phyloP scores from a whole-genome alignment of 2,797 vertebrate species.

The Enteromius mattozi region DNA sequence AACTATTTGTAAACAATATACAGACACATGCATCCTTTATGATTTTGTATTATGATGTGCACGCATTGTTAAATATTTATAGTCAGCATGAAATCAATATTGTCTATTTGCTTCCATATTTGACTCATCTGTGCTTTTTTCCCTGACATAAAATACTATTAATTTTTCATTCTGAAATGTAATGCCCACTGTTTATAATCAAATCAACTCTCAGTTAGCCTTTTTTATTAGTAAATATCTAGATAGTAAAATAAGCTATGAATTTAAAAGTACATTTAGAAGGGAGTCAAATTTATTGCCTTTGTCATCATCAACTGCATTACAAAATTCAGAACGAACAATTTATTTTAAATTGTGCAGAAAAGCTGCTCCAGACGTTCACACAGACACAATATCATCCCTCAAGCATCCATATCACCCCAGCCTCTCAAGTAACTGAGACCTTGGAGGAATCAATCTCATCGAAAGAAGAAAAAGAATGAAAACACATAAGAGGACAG shows the following conservation, averaged over 20 bases:
- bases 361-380: background rate
- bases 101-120: background rate
- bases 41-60: background rate
- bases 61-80: slow-evolving; percentile 7
- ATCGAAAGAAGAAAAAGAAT: slow-evolving; percentile 68
- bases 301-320: background rate
- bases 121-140: background rate
- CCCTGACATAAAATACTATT: background rate
- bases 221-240: background rate
- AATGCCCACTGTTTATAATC: background rate
- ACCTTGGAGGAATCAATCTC: slow-evolving; percentile 52
- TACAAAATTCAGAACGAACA: background rate
- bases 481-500: slow-evolving; percentile 54
- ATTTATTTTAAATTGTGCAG: background rate
- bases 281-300: background rate
- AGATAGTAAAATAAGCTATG: background rate
- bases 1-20: background rate
- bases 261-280: background rate
- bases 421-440: background rate
- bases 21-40: background rate
- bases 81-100: slow-evolving; percentile 11
- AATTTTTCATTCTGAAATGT: background rate
- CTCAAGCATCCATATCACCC: background rate
- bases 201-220: background rate
- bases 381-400: background rate